Evolutionary conservation across 1,140 invertebrate genomes (phyloP), one percentile per base, ranked within the genome.

Genomic region (Oreohelix idahoensis): DNA sequence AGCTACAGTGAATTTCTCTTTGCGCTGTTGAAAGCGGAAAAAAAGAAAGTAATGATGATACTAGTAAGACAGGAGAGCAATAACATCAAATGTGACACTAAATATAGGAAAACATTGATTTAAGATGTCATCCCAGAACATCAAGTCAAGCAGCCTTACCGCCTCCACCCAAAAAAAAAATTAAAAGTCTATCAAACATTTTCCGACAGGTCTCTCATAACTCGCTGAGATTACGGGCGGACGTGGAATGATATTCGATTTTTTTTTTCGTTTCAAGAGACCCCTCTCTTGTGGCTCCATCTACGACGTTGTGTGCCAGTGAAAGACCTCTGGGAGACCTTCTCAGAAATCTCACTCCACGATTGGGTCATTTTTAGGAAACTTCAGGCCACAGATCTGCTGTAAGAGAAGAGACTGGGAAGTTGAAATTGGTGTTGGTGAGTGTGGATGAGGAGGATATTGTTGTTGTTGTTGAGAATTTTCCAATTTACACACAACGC

Each of bases 331-430:
- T 58, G 26, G 10, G 51, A 58, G 51, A 58, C 23, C 23, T 58
- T 58, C 51, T 23, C 8, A 17, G 51, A 58, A 26, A 58, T 58
- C 51, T 58, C 51, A 58, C 51, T 58, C 51, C 51, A 58, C 51
- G 26, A 58, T 26, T 58, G 51, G 20, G 51, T 58, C 69, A 35
- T 71, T 71, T 45, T 71, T 71, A 71, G 69, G 29, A 36, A 36
- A 35, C 69, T 36, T 71, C 69, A 17, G 69, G 69, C 69, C 38
- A 71, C 4, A 71, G 69, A 71, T 71, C 11, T 4, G 38, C 11
- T 32, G 32, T 39, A n/a, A 23, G 69, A 71, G 38, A 71, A 35
- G 15, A 39, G 32, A 39, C 2, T n/a, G 69, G 32, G 29, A n/a
- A 23, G 38, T 2, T 10, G 69, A 71, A 36, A 20, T 36, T n/a